Base-by-base conservation (phyloP, 1,140 invertebrate species). In the Nasonia giraulti region DNA sequence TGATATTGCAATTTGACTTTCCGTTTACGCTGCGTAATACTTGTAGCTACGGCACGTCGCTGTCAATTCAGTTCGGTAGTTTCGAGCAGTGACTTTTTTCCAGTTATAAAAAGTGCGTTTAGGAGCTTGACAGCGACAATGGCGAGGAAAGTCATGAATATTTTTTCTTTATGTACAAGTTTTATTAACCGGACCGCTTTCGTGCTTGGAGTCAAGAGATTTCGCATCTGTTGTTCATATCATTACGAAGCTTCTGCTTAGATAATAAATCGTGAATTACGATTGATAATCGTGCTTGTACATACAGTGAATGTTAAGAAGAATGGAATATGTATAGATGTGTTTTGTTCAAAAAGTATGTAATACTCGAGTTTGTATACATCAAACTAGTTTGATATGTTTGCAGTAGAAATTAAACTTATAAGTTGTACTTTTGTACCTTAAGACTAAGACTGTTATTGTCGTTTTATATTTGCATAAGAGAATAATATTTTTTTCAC, bases 1-100 rank as follows among this genome's bases (percentile, higher is more conserved):
- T 77, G 50, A 77, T 81, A 85, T 85, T 85, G 84, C 84, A 85
- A 71, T 76, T 76, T 80, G 78, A 85, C 84, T 85, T 85, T 78
- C 80, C 73, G 0, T 47, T 62, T 80, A 23, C 31, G 37, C 84
- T 78, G 71, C 66, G 55, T 85, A 85, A 85, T 85, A 82, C 78
- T 78, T 62, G 3, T 69, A 82, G 79, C 84, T 82, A 85, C 33
- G 33, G 27, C 17, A 73, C 23, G 50, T 50, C 66, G 66, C 55
- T 78, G 71, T 76, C 68, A 69, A 71, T 78, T 85, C n/a, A 55
- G 73, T 82, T 85, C 37, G 6, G 37, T 20, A 82, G 8, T 78
- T 69, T 82, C 17, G 8, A 31, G 33, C 37, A 31, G 40, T 37
- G 23, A 77, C 14, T 75, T 80, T 55, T 62, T 33, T 71, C n/a